These are phyloP conservation scores for Drosophila greeni DNA, from an alignment of 2,888 invertebrate genomes.

Conservation along the genomic window DNA sequence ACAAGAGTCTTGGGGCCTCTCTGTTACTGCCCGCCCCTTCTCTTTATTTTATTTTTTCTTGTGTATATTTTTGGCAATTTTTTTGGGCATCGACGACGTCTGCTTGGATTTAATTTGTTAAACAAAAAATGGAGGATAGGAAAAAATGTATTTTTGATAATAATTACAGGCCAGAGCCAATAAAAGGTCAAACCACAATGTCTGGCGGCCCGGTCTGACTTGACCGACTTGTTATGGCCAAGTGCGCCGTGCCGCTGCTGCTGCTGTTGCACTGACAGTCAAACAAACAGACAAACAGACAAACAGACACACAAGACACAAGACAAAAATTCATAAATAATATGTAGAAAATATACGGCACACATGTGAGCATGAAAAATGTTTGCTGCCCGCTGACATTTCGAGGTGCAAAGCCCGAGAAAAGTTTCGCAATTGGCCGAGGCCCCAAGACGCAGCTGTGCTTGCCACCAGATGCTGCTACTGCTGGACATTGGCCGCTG, in stretches of 20 bases:
- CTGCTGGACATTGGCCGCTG: slow-evolving; percentile 24
- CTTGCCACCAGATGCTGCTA: not conserved
- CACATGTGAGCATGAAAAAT: slow-evolving; percentile 50
- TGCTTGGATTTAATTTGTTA: slow-evolving; percentile 65
- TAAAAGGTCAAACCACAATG: slow-evolving; percentile 70
- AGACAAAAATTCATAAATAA: slow-evolving; percentile 67
- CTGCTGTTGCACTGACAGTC: slow-evolving; percentile 26
- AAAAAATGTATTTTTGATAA: slow-evolving; percentile 65
- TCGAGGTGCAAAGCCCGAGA: slow-evolving; percentile 64
- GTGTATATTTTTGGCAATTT: slow-evolving; percentile 46
- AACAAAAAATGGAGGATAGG: slow-evolving; percentile 45
- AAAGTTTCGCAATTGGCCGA: slow-evolving; percentile 62
- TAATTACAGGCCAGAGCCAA: slow-evolving; percentile 63
- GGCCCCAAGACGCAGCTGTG: slow-evolving; percentile 46
- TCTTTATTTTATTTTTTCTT: slow-evolving; percentile 3
- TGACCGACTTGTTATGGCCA: slow-evolving; percentile 74
- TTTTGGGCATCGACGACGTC: slow-evolving; percentile 44
- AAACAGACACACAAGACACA: slow-evolving; percentile 45
- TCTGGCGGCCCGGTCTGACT: slow-evolving; percentile 57
- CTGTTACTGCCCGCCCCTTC: slow-evolving; percentile 25
- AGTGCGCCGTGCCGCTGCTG: slow-evolving; percentile 59
- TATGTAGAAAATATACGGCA: slow-evolving; percentile 53
- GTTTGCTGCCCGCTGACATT: slow-evolving; percentile 67
- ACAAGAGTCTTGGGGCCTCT: slow-evolving; percentile 43
- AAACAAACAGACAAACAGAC: slow-evolving; percentile 38